Conservation (phyloP, 2,113 vertebrate species). For the Orientallactaga bullata region DNA sequence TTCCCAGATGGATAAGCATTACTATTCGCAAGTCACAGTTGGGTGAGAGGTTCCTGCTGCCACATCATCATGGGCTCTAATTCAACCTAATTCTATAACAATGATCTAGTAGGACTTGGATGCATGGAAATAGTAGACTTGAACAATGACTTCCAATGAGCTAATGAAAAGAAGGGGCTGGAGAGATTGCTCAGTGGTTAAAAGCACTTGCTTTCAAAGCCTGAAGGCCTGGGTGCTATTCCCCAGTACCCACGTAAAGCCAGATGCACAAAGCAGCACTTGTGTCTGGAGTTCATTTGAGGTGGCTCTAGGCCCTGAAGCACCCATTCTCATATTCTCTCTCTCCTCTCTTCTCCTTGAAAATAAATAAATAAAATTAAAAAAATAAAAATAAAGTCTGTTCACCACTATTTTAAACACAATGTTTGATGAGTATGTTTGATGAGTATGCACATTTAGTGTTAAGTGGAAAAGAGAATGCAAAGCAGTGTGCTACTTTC, state of each 20-base stretch:
- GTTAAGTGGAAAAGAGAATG: neutral
- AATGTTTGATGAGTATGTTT: fast-evolving
- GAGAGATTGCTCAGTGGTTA: too few relatives aligned
- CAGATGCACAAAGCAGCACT: too few relatives aligned
- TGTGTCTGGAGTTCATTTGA: too few relatives aligned
- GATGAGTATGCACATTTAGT: fast-evolving
- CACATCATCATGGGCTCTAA: fast-evolving
- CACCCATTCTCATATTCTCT: too few relatives aligned
- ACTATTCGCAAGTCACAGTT: neutral
- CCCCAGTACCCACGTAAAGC: too few relatives aligned
- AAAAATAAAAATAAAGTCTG: neutral
- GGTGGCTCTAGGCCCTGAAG: too few relatives aligned
- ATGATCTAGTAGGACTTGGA: neutral
- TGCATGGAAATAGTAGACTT: neutral
- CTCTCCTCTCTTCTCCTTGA: too few relatives aligned
- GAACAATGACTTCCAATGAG: neutral
- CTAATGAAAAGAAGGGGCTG: neutral
- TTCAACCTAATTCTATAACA: fast-evolving
- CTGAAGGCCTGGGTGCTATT: too few relatives aligned
- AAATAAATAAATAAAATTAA: too few relatives aligned
- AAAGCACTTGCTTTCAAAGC: too few relatives aligned
- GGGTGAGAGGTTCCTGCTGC: fast-evolving
- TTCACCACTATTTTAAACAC: neutral
- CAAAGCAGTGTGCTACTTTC: fast-evolving
- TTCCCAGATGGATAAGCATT: neutral